Evolutionary conservation across 2,113 vertebrate genomes (phyloP), one percentile per base, ranked within the genome.

Genomic region (Thomomys bottae): DNA sequence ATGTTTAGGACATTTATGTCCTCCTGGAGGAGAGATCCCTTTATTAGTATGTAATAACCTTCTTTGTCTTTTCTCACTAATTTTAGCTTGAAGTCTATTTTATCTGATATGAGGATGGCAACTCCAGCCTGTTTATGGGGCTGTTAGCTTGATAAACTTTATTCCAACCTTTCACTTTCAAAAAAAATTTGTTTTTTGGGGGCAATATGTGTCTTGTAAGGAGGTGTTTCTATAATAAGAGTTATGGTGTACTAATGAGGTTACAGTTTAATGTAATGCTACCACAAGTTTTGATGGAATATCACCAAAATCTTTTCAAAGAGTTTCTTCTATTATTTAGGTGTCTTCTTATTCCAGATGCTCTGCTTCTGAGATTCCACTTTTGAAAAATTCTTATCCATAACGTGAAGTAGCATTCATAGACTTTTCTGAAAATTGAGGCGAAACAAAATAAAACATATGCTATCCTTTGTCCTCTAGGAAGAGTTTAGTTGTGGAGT

Each of bases 381-480:
- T 66, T 87, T 67, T 80, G 21, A 87, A 85, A 81, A 88, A 70
- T 84, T 93, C 20, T 72, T 12, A 36, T 3, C 64, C 54, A 83
- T 40, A 24, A 61, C 72, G 17, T 6, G 71, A 93, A 79, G 20
- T 8, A 76, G 21, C n/a, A 6, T 61, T 71, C 17, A 54, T 11
- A 54, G 18, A 2, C 9, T 21, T 93, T 72, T 49, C 30, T 54
- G 11, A 79, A 79, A 88, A 76, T 17, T 32, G 40, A 88, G 40
- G 80, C 64, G 75, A 91, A 93, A 93, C 70, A 7, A 86, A 92
- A 54, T 7, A 64, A 71, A 84, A 86, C 4, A 57, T 38, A 34
- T 70, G 71, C 54, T 12, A 34, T 15, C 18, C 66, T 70, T 54
- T 20, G 2, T 18, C 68, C 32, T 81, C 26, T 66, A 88, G 45